These are phyloP conservation scores for Psettodes erumei DNA, from an alignment of 2,113 vertebrate genomes.

Conservation along the genomic window DNA sequence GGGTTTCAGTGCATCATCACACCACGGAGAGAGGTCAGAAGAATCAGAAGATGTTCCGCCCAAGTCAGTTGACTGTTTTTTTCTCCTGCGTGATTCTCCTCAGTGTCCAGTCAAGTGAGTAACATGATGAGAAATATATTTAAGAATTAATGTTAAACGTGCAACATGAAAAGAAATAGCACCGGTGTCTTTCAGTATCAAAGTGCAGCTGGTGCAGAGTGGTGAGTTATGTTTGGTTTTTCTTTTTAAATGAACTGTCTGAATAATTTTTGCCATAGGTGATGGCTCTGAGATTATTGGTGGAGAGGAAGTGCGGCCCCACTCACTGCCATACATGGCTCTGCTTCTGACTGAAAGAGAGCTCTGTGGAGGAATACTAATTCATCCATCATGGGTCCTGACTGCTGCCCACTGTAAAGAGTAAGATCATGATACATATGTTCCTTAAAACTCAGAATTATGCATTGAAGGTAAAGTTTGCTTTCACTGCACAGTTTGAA, in stretches of 20 bases:
- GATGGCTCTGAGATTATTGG: constrained; percentile 66
- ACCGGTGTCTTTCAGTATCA: no score
- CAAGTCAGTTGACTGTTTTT: not conserved
- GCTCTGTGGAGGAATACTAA: constrained; percentile 71
- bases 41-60: constrained; percentile 54
- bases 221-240: no score
- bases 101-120: constrained; percentile 57
- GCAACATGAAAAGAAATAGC: not conserved
- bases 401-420: constrained; percentile 74
- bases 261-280: constrained; percentile 46
- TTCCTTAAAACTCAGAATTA: no score
- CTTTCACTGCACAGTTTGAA: no score
- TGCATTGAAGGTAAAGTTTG: no score
- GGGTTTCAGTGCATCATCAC: not conserved
- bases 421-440: constrained; percentile 51
- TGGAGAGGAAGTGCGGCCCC: constrained; percentile 60
- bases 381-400: constrained; percentile 71
- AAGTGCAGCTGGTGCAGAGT: no score
- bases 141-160: no score
- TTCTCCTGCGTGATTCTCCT: constrained; percentile 33
- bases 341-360: not conserved
- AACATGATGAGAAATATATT: no score
- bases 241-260: not conserved
- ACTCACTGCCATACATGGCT: constrained; percentile 75
- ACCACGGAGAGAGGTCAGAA: not conserved